phyloP scores from a whole-genome alignment of 2,113 vertebrate species.

The Pedionomus torquatus region DNA sequence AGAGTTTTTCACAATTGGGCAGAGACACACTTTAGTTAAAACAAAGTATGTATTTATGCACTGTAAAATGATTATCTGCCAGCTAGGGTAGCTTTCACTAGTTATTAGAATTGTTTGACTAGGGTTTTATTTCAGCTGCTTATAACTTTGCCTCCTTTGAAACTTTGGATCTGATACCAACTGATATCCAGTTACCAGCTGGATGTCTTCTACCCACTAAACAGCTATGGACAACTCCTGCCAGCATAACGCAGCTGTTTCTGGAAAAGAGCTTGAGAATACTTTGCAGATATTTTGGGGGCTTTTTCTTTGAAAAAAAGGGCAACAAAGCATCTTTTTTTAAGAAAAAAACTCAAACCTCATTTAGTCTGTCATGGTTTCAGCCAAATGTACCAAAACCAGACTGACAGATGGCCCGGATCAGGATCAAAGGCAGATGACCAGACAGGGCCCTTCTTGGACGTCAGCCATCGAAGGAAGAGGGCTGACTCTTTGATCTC shows the following conservation, averaged over 20 bases:
- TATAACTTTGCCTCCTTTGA: not conserved
- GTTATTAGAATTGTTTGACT: not conserved
- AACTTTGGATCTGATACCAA: not conserved
- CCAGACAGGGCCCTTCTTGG: too few relatives aligned
- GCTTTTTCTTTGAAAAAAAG: not conserved
- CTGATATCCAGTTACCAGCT: rapidly evolving
- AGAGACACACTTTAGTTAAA: not conserved
- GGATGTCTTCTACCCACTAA: not conserved
- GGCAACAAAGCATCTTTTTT: not conserved
- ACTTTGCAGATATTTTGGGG: not conserved
- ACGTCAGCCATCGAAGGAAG: too few relatives aligned
- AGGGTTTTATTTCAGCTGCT: not conserved
- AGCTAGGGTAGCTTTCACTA: not conserved
- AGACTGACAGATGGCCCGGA: too few relatives aligned
- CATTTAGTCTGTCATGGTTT: not conserved
- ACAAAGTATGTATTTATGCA: not conserved
- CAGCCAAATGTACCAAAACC: too few relatives aligned
- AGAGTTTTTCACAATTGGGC: not conserved
- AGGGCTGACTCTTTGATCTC: too few relatives aligned
- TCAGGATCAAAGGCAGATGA: too few relatives aligned
- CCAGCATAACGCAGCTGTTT: not conserved
- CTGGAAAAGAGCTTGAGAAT: not conserved
- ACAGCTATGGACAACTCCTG: not conserved
- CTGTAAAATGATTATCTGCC: not conserved
- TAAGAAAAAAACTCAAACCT: not conserved